These are phyloP conservation scores for Nycteola revayana DNA, from an alignment of 2,888 invertebrate genomes.

Conservation along the genomic window DNA sequence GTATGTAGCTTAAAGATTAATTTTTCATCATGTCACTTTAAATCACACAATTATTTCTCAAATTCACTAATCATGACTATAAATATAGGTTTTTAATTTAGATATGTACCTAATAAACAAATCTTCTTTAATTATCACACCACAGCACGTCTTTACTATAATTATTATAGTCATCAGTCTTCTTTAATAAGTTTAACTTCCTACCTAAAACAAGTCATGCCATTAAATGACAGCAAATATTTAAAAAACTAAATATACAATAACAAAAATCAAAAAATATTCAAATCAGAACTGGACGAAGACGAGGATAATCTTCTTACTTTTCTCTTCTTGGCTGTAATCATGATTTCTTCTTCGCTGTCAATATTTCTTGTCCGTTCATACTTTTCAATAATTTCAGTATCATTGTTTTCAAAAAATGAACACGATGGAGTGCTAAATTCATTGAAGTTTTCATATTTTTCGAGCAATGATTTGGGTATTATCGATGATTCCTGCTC, in stretches of 20 bases:
- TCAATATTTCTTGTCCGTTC: slow-evolving; percentile 1
- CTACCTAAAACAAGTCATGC: background rate
- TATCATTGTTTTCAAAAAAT: slow-evolving; percentile 2
- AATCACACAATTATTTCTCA: slow-evolving; percentile 1
- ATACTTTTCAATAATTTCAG: slow-evolving; percentile 3
- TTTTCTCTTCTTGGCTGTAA: slow-evolving; percentile 3
- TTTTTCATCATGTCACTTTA: background rate
- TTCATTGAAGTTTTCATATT: slow-evolving; percentile 2
- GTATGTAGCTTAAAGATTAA: background rate
- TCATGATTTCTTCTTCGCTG: slow-evolving; percentile 2
- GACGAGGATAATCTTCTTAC: slow-evolving; percentile 1
- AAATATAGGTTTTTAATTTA: background rate
- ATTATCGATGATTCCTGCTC: slow-evolving; percentile 3
- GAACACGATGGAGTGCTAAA: slow-evolving; percentile 3
- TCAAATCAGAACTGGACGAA: background rate
- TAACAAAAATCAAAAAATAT: no score
- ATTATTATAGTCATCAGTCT: background rate
- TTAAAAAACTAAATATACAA: background rate
- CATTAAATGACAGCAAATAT: slow-evolving; percentile 1
- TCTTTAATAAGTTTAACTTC: background rate
- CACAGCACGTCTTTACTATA: background rate
- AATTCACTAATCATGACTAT: background rate
- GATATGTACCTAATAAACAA: background rate
- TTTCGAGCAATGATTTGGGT: slow-evolving; percentile 3
- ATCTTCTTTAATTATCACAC: background rate